phyloP scores from a whole-genome alignment of 2,797 vertebrate genomes.

The Lophotriccus pileatus region DNA sequence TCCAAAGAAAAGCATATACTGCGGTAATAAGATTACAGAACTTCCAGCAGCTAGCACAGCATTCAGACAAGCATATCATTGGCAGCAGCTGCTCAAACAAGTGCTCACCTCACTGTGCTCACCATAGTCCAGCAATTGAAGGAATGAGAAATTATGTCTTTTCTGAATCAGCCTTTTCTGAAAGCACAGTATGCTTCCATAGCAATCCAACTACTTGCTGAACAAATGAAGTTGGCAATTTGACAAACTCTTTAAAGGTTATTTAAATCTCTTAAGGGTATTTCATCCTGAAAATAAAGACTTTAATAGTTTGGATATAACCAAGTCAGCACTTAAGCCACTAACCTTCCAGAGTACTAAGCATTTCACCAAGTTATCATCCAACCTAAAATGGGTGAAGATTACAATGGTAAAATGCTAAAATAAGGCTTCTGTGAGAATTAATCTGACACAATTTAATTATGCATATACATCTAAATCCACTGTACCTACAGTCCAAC shows the following conservation, averaged over 20 bases:
- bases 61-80: background rate
- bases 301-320: background rate
- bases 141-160: constrained; percentile 6
- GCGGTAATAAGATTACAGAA: constrained; percentile 6
- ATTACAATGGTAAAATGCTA: background rate
- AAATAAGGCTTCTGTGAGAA: background rate
- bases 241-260: background rate
- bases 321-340: background rate
- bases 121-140: background rate
- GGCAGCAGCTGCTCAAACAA: constrained; percentile 50
- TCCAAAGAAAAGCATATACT: background rate
- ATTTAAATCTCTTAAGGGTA: background rate
- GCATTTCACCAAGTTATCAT: background rate
- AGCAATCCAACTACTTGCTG: background rate
- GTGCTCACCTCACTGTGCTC: background rate
- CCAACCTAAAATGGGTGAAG: background rate
- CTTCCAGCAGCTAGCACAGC: constrained; percentile 25
- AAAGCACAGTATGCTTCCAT: background rate
- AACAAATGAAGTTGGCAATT: background rate
- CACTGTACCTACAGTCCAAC: background rate
- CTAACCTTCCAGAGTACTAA: background rate
- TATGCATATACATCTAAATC: background rate
- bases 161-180: background rate
- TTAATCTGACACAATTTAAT: background rate
- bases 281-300: background rate